Conservation (phyloP, 2,113 vertebrate species). For the Notarius lentiginosus region DNA sequence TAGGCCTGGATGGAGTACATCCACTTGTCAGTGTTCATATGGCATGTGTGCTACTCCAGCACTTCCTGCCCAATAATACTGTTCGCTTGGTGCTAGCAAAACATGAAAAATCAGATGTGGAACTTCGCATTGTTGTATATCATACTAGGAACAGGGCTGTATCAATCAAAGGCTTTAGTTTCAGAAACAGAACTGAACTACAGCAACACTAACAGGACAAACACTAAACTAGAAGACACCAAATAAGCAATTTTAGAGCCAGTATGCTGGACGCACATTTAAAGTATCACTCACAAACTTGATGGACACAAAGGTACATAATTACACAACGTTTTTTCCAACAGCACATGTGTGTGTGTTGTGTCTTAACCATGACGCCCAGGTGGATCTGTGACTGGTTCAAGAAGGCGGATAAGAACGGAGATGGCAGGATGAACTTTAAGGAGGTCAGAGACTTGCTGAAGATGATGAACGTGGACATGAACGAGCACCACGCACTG, state of each 20-base stretch:
- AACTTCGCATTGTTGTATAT: not conserved
- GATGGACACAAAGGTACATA: not conserved
- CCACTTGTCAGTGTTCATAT: not conserved
- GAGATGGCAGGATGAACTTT: slow-evolving; percentile 92
- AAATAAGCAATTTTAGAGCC: not conserved
- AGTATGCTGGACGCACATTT: not conserved
- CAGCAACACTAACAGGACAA: too few relatives aligned
- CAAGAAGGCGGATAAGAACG: slow-evolving; percentile 90
- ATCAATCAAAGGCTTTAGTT: not conserved
- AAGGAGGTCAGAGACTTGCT: slow-evolving; percentile 83
- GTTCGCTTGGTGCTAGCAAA: not conserved
- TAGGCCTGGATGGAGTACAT: not conserved
- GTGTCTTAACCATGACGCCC: slow-evolving; percentile 70
- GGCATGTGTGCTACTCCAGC: not conserved
- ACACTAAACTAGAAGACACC: not conserved
- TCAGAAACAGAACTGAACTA: not conserved
- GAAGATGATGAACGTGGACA: slow-evolving; percentile 93
- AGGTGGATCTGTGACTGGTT: slow-evolving; percentile 95
- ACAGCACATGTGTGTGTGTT: not conserved
- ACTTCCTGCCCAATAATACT: not conserved
- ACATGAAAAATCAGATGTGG: not conserved
- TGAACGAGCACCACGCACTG: slow-evolving; percentile 87
- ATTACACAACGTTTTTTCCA: not conserved
- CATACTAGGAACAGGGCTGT: not conserved
- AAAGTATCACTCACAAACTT: not conserved